Percentiles rank a stretch among this genome's conserved stretches.
phyloP scores from a whole-genome alignment of 2,797 vertebrate species.

The Oreonectes daqikongensis region DNA sequence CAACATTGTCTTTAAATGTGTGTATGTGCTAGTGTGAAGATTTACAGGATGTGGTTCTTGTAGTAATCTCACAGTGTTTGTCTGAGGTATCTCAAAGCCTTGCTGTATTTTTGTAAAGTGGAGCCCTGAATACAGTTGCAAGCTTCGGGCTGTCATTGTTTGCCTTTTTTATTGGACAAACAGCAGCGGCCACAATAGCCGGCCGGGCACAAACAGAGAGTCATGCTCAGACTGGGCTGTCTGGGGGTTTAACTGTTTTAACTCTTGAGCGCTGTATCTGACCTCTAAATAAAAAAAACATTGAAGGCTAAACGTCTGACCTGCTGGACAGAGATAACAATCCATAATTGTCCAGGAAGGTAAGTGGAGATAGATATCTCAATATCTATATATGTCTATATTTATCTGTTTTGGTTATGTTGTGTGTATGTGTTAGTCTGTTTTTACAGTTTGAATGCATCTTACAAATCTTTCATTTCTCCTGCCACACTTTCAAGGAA shows the following conservation, averaged over 20 bases:
- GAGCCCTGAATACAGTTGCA: constrained; percentile 77
- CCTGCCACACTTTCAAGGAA: too few species aligned
- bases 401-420: neutral
- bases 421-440: neutral
- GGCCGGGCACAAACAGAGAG: constrained; percentile 63
- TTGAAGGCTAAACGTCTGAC: neutral
- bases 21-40: neutral
- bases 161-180: constrained; percentile 73
- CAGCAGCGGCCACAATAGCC: constrained; percentile 56
- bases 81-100: constrained; percentile 69
- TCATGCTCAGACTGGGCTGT: constrained; percentile 51
- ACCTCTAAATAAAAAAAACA: neutral
- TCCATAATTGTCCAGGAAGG: constrained; percentile 54
- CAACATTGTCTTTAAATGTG: neutral
- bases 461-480: too few species aligned
- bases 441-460: too few species aligned
- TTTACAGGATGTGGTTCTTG: neutral
- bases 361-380: constrained; percentile 59
- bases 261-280: constrained; percentile 10
- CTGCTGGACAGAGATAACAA: neutral
- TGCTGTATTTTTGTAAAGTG: constrained; percentile 64
- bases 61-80: constrained; percentile 45
- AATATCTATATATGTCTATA: too few species aligned
- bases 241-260: constrained; percentile 47
- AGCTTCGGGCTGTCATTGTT: constrained; percentile 80